Percentiles rank a stretch among this genome's conserved stretches.
Conservation (phyloP, 2,888 invertebrate species). For the Halictus ligatus region DNA sequence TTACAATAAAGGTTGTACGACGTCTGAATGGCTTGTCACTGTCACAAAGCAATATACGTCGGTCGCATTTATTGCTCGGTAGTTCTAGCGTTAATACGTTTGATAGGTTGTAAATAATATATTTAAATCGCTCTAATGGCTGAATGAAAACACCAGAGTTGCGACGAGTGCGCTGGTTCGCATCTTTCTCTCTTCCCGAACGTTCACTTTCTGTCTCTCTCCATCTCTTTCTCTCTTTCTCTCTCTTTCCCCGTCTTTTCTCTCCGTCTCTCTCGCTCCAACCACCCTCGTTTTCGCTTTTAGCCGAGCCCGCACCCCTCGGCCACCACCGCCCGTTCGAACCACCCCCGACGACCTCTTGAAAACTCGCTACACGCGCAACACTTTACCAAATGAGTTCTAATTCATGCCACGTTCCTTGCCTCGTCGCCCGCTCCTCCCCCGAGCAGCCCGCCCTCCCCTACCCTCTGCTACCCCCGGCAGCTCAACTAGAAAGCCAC, state of each 20-base stretch:
- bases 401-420: slow-evolving; percentile 70
- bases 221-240: too few species aligned
- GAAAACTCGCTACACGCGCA: slow-evolving; percentile 63
- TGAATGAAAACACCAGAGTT: not conserved
- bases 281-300: slow-evolving; percentile 57
- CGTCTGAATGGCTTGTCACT: too few species aligned
- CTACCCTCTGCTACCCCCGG: not conserved
- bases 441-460: not conserved
- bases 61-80: too few species aligned
- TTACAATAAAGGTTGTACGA: too few species aligned
- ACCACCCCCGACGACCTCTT: slow-evolving; percentile 56
- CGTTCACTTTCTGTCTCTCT: not conserved
- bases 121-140: too few species aligned
- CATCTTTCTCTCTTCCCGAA: not conserved
- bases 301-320: slow-evolving; percentile 30
- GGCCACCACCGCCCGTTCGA: slow-evolving; percentile 23
- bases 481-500: slow-evolving; percentile 38
- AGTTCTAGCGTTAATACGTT: too few species aligned
- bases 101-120: too few species aligned
- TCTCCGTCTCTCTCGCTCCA: not conserved
- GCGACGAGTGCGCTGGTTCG: not conserved
- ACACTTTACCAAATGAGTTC: slow-evolving; percentile 77
- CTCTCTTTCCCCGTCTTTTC: not conserved
- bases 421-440: slow-evolving; percentile 34
- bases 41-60: too few species aligned